phyloP scores from a whole-genome alignment of 2,888 invertebrate species.

The Drymonia ruficornis region DNA sequence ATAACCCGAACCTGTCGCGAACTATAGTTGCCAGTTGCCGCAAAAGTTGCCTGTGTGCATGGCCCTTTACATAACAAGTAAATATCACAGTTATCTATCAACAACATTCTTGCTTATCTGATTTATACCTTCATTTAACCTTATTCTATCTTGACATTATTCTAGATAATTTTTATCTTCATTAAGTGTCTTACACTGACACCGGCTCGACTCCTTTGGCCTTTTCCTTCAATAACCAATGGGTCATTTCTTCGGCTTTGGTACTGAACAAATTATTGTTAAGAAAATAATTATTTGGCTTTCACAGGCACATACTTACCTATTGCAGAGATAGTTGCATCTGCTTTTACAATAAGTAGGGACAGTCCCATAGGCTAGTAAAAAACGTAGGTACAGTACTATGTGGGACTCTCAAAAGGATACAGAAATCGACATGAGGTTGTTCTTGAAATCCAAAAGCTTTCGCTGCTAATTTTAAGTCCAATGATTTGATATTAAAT shows the following conservation, averaged over 20 bases:
- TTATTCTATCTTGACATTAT: constrained; percentile 17
- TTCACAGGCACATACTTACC: too few species aligned
- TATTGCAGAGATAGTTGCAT: too few species aligned
- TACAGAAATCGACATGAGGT: constrained; percentile 96
- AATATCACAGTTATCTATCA: constrained; percentile 11
- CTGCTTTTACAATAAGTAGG: too few species aligned
- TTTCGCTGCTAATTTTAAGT: constrained; percentile 93
- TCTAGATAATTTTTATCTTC: constrained; percentile 9
- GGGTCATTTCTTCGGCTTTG: constrained; percentile 25
- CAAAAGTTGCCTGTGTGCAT: too few species aligned
- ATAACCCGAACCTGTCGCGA: too few species aligned
- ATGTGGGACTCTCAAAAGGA: constrained; percentile 61
- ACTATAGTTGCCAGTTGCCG: too few species aligned
- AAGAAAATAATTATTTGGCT: constrained; percentile 13
- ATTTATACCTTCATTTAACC: constrained; percentile 11
- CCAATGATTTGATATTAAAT: constrained; percentile 94
- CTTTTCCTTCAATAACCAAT: background rate
- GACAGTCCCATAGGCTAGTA: too few species aligned
- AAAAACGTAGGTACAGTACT: background rate
- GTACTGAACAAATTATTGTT: constrained; percentile 18
- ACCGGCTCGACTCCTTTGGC: background rate
- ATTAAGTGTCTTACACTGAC: background rate
- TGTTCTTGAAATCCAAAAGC: constrained; percentile 97
- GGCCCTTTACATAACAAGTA: constrained; percentile 14
- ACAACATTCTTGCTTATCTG: constrained; percentile 14